A percentile compares a stretch with the other conserved stretches of the same genome.
Conservation (phyloP, 2,888 invertebrate genomes). For the Volucella bombylans region DNA sequence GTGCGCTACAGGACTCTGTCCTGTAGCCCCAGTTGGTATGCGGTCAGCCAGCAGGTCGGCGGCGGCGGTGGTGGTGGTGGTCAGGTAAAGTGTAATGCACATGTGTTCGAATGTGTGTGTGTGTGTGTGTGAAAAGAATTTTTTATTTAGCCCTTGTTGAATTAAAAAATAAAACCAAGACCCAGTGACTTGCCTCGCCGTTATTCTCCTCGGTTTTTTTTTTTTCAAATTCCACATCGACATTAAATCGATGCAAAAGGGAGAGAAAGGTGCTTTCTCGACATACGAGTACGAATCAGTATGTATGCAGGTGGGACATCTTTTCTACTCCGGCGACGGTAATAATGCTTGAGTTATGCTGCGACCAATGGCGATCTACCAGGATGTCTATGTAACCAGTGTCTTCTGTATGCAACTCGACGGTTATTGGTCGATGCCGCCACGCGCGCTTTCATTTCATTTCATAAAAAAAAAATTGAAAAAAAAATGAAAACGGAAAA, state of each 20-base stretch:
- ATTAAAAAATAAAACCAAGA: slow-evolving; percentile 69
- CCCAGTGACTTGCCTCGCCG: slow-evolving; percentile 35
- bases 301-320: slow-evolving; percentile 72
- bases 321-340: slow-evolving; percentile 73
- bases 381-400: slow-evolving; percentile 75
- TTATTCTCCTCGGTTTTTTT: slow-evolving; percentile 17
- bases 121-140: slow-evolving; percentile 50
- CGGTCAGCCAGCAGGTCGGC: slow-evolving; percentile 30
- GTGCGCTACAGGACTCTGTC: slow-evolving; percentile 14
- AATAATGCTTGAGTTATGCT: slow-evolving; percentile 74
- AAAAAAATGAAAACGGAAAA: slow-evolving; percentile 35
- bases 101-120: slow-evolving; percentile 30
- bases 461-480: slow-evolving; percentile 12
- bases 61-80: slow-evolving; percentile 10
- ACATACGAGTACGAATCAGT: background rate
- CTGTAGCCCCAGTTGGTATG: slow-evolving; percentile 32
- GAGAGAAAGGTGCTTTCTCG: slow-evolving; percentile 52
- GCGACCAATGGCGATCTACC: slow-evolving; percentile 76
- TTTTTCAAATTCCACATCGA: slow-evolving; percentile 62
- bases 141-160: slow-evolving; percentile 66
- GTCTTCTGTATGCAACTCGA: slow-evolving; percentile 76
- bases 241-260: slow-evolving; percentile 59
- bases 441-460: slow-evolving; percentile 61
- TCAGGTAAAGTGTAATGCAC: slow-evolving; percentile 61
- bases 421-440: slow-evolving; percentile 75